phyloP scores from a whole-genome alignment of 1,140 invertebrate genomes.

The Trinorchestia longiramus region DNA sequence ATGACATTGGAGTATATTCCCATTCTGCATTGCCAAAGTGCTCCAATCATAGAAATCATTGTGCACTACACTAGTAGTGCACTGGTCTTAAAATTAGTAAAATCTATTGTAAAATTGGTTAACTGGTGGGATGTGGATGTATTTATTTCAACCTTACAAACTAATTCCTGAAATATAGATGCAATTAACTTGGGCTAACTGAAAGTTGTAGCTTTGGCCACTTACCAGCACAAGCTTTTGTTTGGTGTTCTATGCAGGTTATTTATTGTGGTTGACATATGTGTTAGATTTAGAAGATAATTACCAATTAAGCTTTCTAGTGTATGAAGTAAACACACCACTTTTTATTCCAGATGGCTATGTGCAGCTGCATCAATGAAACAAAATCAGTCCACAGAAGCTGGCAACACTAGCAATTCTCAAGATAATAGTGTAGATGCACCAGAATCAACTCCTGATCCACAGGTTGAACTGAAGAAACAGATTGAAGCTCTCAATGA shows the following conservation, averaged over 20 bases:
- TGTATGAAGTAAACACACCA: neutral
- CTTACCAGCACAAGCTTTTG: neutral
- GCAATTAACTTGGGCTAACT: neutral
- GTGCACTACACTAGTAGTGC: too few relatives aligned
- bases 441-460: slow-evolving; percentile 38
- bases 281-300: too few relatives aligned
- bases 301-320: too few relatives aligned
- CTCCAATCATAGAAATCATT: too few relatives aligned
- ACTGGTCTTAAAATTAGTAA: neutral
- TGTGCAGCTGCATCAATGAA: slow-evolving; percentile 52
- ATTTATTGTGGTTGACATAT: too few relatives aligned
- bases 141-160: neutral
- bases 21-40: too few relatives aligned
- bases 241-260: too few relatives aligned
- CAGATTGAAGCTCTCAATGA: slow-evolving; percentile 50
- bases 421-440: slow-evolving; percentile 11
- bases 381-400: slow-evolving; percentile 32
- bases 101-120: neutral
- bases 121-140: neutral
- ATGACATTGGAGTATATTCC: too few relatives aligned
- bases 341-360: neutral
- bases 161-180: neutral
- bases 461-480: slow-evolving; percentile 39
- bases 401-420: slow-evolving; percentile 15
- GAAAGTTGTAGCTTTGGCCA: neutral